These are phyloP conservation scores for Palythoa caribaeorum DNA, from an alignment of 92 coral and sea anemone genomes.

Conservation along the genomic window DNA sequence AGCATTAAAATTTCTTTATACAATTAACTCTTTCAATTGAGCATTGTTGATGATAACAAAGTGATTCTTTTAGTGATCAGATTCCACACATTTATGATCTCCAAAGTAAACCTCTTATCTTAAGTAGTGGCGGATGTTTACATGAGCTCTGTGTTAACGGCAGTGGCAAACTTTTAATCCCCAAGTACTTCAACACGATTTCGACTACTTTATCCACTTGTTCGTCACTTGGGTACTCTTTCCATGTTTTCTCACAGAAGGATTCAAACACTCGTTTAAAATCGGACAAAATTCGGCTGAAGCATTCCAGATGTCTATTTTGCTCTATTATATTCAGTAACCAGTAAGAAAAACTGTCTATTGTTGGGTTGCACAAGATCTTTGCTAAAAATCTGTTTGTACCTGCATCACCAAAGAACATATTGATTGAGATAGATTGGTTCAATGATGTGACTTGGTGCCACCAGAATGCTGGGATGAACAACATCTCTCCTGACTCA, in stretches of 20 bases:
- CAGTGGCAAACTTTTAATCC: constrained; percentile 43
- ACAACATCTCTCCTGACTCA: constrained; percentile 52
- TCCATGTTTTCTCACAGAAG: constrained; percentile 52
- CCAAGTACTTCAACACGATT: constrained; percentile 47
- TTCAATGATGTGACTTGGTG: constrained; percentile 48
- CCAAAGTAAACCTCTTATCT: constrained; percentile 59
- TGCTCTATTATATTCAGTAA: constrained; percentile 60
- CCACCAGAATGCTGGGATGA: constrained; percentile 63
- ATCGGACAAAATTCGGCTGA: constrained; percentile 46
- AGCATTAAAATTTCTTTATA: too few species aligned
- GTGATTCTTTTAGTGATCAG: not conserved
- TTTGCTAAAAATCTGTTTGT: constrained; percentile 36
- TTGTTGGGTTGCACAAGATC: constrained; percentile 24
- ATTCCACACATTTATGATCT: constrained; percentile 5
- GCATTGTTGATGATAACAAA: too few species aligned
- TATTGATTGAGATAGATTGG: constrained; percentile 49
- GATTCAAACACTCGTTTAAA: constrained; percentile 8
- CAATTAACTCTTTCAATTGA: too few species aligned
- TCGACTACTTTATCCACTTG: constrained; percentile 44
- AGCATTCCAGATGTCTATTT: constrained; percentile 46
- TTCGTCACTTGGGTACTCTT: constrained; percentile 47
- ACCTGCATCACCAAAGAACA: constrained; percentile 62
- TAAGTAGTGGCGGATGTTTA: constrained; percentile 46
- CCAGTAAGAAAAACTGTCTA: constrained; percentile 51
- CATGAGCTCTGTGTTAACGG: not conserved